Percentiles rank a stretch among this genome's conserved stretches.
These are phyloP conservation scores for Sebastes taczanowskii DNA, from an alignment of 2,797 vertebrate species.

Conservation along the genomic window DNA sequence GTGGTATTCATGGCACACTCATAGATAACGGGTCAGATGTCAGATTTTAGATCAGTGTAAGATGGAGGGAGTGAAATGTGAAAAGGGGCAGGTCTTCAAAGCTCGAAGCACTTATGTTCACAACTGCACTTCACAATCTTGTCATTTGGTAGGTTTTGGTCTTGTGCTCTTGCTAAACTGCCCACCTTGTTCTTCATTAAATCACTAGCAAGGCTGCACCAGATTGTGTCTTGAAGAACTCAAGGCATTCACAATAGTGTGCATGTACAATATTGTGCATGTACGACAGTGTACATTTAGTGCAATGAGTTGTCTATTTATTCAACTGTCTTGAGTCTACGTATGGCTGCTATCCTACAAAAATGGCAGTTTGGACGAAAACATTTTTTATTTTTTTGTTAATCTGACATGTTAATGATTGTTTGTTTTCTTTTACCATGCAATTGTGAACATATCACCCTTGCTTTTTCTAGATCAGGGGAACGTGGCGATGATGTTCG, in stretches of 20 bases:
- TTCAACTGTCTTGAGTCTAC: slow-evolving; percentile 63
- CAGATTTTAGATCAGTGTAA: slow-evolving; percentile 24
- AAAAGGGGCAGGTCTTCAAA: slow-evolving; percentile 18
- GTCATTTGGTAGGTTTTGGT: slow-evolving; percentile 55
- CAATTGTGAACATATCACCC: slow-evolving; percentile 57
- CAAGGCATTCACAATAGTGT: slow-evolving; percentile 54
- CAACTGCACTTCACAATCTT: slow-evolving; percentile 49
- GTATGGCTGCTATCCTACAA: slow-evolving; percentile 88
- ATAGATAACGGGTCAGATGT: slow-evolving; percentile 64
- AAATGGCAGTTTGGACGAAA: slow-evolving; percentile 82
- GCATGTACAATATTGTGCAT: slow-evolving; percentile 64
- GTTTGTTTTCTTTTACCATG: slow-evolving; percentile 22
- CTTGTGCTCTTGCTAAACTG: slow-evolving; percentile 60
- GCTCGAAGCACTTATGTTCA: slow-evolving; percentile 47
- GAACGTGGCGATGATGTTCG: slow-evolving; percentile 7
- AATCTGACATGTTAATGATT: slow-evolving; percentile 41
- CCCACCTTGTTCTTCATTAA: background rate
- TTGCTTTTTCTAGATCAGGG: background rate
- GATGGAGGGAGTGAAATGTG: background rate
- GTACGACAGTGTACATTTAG: slow-evolving; percentile 62
- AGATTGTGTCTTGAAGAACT: slow-evolving; percentile 21
- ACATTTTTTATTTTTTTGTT: background rate
- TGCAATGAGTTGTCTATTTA: slow-evolving; percentile 65
- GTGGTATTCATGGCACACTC: slow-evolving; percentile 71
- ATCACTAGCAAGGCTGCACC: slow-evolving; percentile 32